Evolutionary conservation across 2,113 vertebrate genomes (phyloP).

Genomic region (Toxostoma redivivum): DNA sequence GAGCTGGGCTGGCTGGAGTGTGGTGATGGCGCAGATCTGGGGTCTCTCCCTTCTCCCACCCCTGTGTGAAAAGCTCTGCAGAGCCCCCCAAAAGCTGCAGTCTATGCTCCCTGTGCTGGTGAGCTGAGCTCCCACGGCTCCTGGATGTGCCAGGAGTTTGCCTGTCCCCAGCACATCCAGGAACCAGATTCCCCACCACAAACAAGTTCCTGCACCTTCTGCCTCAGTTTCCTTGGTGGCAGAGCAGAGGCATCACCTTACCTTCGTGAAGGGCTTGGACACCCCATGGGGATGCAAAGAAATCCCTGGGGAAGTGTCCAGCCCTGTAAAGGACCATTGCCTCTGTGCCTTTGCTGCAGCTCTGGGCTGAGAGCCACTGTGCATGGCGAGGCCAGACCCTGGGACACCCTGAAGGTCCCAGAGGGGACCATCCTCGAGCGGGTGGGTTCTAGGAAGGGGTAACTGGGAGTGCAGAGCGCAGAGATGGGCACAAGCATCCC

Average conservation of each 20-base stretch:
- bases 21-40: fast-evolving
- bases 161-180: fast-evolving
- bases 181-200: not conserved
- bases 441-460: not conserved
- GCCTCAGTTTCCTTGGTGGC: not conserved
- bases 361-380: not conserved
- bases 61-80: not conserved
- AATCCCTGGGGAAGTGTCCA: not conserved
- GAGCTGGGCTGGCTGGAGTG: not conserved
- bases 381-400: not conserved
- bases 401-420: not conserved
- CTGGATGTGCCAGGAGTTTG: not conserved
- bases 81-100: not conserved
- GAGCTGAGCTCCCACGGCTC: not conserved
- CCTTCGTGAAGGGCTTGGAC: not conserved
- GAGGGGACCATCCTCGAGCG: fast-evolving
- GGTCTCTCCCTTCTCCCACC: not conserved
- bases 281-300: not conserved
- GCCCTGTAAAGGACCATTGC: not conserved
- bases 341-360: not conserved
- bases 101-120: fast-evolving
- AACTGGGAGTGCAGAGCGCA: not conserved
- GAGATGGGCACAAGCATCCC: not conserved
- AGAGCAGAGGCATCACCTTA: not conserved
- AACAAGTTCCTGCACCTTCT: not conserved